Base-by-base conservation (phyloP, 2,113 vertebrate species). In the Hypocryptadius cinnamomeus region DNA sequence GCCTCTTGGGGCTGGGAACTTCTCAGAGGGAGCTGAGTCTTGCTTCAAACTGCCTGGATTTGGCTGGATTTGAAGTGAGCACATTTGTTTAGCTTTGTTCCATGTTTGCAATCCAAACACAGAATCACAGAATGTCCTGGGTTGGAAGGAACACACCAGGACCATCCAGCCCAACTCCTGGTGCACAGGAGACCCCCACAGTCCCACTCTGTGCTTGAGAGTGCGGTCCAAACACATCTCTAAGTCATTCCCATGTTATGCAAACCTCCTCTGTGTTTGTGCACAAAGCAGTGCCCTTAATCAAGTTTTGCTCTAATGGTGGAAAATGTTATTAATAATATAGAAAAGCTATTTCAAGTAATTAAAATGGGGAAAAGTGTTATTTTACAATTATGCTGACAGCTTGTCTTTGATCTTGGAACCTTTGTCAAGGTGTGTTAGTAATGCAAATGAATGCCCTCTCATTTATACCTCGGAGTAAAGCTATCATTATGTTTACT, bases 321-420 rank as follows among this genome's bases (percentile, higher is more conserved):
- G 24, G 50, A 51, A 50, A 89, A 65, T 76, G 54, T 89, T 76
- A 28, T 80, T 84, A 93, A 69, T 94, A 81, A 93, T 74, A 51
- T 48, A 74, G 76, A 81, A 86, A 92, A 86, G 35, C 63, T 74
- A 85, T 96, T 93, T 86, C 12, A 61, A 47, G 63, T 87, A 94
- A 94, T 96, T 96, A 94, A 90, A 96, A 95, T 27, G 42, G 53
- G 76, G 48, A 25, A 83, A 95, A 90, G 60, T 79, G 85, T 94
- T 89, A 86, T 94, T 96, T 93, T 95, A 71, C 81, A 93, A 82
- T 93, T 94, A 93, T 28, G 28, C 76, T 71, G 76, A 87, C 80
- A 94, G 78, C 48, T 66, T 81, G 56, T 51, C 60, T 95, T 81
- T 93, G 92, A 92, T 95, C 92, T 95, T 31, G 54, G 86, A 92